Percentiles rank a stretch among this genome's conserved stretches.
Conservation (phyloP, 2,113 vertebrate genomes). For the Montifringilla adamsi region DNA sequence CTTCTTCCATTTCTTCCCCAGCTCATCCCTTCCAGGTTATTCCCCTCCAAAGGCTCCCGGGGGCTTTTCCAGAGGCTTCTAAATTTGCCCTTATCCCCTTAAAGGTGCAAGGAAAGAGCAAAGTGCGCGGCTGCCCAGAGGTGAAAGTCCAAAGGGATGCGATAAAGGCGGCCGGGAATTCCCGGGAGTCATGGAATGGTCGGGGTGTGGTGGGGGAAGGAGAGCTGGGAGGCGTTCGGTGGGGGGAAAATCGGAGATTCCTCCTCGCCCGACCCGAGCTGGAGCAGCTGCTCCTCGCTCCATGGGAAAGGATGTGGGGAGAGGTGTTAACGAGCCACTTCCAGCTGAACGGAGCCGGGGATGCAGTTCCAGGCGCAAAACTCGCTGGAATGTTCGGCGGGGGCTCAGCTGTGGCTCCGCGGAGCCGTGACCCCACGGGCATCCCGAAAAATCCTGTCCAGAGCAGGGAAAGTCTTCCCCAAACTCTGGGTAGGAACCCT, state of each 20-base stretch:
- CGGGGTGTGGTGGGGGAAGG: background rate
- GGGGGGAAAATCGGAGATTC: background rate
- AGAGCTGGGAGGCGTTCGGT: background rate
- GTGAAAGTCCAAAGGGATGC: constrained; percentile 46
- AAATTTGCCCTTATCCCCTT: background rate
- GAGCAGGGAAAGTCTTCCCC: background rate
- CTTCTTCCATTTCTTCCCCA: background rate
- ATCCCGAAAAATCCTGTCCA: fast-evolving
- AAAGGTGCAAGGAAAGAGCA: background rate
- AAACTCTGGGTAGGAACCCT: background rate
- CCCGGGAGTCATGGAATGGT: fast-evolving
- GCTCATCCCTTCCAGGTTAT: background rate
- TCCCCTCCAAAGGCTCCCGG: background rate
- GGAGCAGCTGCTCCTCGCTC: background rate
- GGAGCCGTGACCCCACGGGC: background rate
- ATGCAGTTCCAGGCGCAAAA: background rate
- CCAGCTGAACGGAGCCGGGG: background rate
- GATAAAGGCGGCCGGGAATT: background rate
- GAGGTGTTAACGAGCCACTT: background rate
- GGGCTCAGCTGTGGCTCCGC: background rate
- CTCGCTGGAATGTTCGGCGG: fast-evolving
- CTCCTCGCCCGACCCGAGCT: fast-evolving
- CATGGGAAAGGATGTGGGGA: background rate
- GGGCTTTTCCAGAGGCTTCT: background rate
- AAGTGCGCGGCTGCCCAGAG: background rate